A percentile compares a stretch with the other conserved stretches of the same genome.
These are phyloP conservation scores for Clunio marinus DNA, from an alignment of 2,888 invertebrate species.

Conservation along the genomic window DNA sequence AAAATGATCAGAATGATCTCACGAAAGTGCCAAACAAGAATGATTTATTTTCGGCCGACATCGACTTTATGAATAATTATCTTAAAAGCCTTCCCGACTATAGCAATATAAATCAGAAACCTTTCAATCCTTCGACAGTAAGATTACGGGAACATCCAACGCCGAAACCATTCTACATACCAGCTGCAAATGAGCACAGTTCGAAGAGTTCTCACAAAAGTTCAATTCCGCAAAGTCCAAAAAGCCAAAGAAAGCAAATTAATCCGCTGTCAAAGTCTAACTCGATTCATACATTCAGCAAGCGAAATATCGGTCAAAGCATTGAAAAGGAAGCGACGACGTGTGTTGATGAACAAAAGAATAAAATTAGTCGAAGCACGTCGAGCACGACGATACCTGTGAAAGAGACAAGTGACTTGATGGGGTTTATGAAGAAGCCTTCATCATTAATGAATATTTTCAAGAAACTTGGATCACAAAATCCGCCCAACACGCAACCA, in stretches of 20 bases:
- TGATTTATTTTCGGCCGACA: conserved; percentile 51
- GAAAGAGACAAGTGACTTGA: conserved; percentile 24
- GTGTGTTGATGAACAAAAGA: conserved; percentile 3
- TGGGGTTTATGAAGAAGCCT: conserved; percentile 34
- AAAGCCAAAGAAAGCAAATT: conserved; percentile 16
- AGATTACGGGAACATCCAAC: conserved; percentile 30
- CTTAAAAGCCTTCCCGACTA: conserved; percentile 52
- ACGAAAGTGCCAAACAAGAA: conserved; percentile 30
- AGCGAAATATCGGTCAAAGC: conserved; percentile 34
- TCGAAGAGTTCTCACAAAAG: neutral
- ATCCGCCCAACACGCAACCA: neutral
- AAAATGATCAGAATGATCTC: conserved; percentile 26
- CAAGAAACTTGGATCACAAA: conserved; percentile 36
- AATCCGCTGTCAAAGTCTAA: conserved; percentile 47
- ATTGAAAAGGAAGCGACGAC: conserved; percentile 1
- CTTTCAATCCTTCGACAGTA: neutral
- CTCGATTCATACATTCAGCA: conserved; percentile 47
- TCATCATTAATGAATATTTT: conserved; percentile 37
- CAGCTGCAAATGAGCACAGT: neutral
- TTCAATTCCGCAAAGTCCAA: conserved; percentile 1
- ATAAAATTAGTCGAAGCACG: conserved; percentile 48
- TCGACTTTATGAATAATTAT: conserved; percentile 53
- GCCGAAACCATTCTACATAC: conserved; percentile 26
- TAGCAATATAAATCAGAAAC: conserved; percentile 15
- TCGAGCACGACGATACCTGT: conserved; percentile 48